Base-by-base conservation (phyloP, 2,113 vertebrate genomes). In the Ardeotis arabs region DNA sequence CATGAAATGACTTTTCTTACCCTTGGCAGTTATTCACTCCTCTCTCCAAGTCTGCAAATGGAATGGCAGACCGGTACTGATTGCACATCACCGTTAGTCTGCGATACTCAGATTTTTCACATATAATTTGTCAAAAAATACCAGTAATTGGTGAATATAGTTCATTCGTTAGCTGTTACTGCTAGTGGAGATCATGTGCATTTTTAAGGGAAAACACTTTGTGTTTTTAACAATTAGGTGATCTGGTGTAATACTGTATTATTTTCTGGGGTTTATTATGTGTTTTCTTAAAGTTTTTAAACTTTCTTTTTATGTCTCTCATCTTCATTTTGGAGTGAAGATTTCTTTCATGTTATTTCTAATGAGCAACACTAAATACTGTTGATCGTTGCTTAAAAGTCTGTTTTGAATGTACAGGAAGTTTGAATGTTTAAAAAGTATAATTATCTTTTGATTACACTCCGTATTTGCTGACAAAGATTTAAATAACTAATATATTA, bases 371-470 rank as follows among this genome's bases (percentile, higher is more conserved):
- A 22, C 58, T 49, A 84, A 62, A 50, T 82, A 41, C 20, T 45
- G 18, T 33, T 75, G 68, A 84, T 89, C 33, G 27, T 67, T 87
- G 78, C 84, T 93, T 93, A 67, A 76, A 91, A 95, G 60, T 78
- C 67, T 92, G 47, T 53, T 95, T 70, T 80, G 66, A 67, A 87
- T 49, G 37, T 68, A 50, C 47, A 91, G 77, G 60, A 95, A 75
- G 56, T 75, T 78, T 63, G 64, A 22, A 74, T 90, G 44, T 59
- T 92, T 76, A 44, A 76, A 67, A 94, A 76, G 44, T 83, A 22
- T 84, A 90, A 85, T 90, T 73, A 82, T 11, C 37, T 15, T 63
- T 55, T 91, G 85, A 90, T 91, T 90, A 63, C 24, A 13, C 56
- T 59, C 37, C 9, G 35, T 62, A 70, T 62, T 82, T 93, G 69